Percentiles rank a stretch among this genome's conserved stretches.
Evolutionary conservation across 2,888 invertebrate genomes (phyloP).

Genomic region (Leptinotarsa peninsularis): DNA sequence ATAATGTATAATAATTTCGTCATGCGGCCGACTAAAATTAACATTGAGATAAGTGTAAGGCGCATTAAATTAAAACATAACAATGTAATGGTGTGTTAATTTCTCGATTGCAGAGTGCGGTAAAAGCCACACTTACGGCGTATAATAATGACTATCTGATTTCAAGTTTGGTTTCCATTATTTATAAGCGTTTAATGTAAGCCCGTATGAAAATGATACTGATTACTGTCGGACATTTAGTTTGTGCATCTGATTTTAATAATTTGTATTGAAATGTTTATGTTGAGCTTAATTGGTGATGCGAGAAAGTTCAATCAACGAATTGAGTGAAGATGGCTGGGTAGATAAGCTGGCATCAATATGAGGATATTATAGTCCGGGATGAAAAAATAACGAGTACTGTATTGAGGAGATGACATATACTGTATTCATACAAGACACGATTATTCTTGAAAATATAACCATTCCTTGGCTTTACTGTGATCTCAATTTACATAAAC

Average conservation of each 20-base stretch:
- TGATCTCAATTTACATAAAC: no score
- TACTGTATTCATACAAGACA: no score
- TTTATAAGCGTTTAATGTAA: constrained; percentile 29
- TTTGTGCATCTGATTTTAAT: constrained; percentile 5
- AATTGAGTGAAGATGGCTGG: neutral
- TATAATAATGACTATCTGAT: constrained; percentile 33
- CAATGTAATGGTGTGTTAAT: constrained; percentile 21
- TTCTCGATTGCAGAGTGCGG: constrained; percentile 6
- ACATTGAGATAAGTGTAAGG: constrained; percentile 15
- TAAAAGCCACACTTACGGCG: constrained; percentile 30
- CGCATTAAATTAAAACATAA: constrained; percentile 21
- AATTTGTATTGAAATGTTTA: neutral
- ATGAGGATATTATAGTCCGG: neutral
- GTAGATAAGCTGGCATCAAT: neutral
- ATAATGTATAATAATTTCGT: constrained; percentile 7
- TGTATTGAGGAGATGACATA: no score
- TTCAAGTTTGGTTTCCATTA: constrained; percentile 19
- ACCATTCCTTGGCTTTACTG: no score
- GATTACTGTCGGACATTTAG: constrained; percentile 19
- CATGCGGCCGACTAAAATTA: constrained; percentile 15
- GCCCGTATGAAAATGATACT: constrained; percentile 28
- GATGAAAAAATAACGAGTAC: no score
- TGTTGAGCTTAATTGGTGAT: neutral
- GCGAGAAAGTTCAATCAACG: neutral
- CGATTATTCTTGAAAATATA: no score